phyloP scores from a whole-genome alignment of 2,888 invertebrate genomes.

The Polydrusus cervinus region DNA sequence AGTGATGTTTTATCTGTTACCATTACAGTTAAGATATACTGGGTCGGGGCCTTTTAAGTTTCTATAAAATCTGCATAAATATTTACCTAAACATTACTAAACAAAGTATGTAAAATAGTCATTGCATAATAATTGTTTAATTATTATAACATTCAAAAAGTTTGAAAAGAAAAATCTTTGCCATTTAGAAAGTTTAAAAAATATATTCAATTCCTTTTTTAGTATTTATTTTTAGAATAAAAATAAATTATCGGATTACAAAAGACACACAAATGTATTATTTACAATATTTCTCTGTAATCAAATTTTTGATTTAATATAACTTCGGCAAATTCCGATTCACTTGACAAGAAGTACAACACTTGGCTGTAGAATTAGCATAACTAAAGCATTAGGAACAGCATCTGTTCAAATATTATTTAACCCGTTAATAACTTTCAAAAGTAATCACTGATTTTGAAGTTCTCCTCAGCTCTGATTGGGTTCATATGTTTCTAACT shows the following conservation, averaged over 20 bases:
- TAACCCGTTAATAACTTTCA: constrained; percentile 51
- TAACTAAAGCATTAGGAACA: constrained; percentile 46
- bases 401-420: constrained; percentile 51
- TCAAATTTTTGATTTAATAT: too few species aligned
- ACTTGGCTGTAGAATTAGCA: constrained; percentile 46
- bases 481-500: constrained; percentile 36
- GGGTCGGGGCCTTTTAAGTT: constrained; percentile 23
- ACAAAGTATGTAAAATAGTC: not conserved
- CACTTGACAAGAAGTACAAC: constrained; percentile 21
- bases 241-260: too few species aligned
- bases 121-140: not conserved
- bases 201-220: too few species aligned
- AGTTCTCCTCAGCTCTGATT: constrained; percentile 42
- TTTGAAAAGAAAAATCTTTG: too few species aligned
- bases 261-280: too few species aligned
- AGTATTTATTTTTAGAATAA: too few species aligned
- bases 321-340: constrained; percentile 30
- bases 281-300: too few species aligned
- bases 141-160: not conserved
- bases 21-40: constrained; percentile 15
- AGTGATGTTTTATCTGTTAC: constrained; percentile 27
- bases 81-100: constrained; percentile 14
- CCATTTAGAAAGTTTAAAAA: too few species aligned
- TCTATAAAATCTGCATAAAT: constrained; percentile 13
- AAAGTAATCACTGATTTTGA: constrained; percentile 46